Conservation (phyloP, 1,140 invertebrate species). For the Eueides isabella region DNA sequence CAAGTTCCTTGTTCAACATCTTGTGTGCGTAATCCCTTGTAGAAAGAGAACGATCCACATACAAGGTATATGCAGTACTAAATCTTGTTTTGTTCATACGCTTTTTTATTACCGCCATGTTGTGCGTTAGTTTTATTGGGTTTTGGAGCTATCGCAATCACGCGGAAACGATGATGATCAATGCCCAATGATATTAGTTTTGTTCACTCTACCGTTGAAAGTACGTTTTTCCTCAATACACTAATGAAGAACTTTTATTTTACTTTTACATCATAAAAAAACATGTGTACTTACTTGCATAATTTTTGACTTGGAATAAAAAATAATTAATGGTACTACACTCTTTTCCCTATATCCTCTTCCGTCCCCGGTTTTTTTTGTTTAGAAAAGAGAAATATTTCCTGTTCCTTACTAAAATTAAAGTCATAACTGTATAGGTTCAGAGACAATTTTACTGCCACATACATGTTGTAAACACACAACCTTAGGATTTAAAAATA, state of each 20-base stretch:
- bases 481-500: too few species aligned
- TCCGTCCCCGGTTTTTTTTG: too few species aligned
- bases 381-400: too few species aligned
- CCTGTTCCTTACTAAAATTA: too few species aligned
- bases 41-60: conserved; percentile 12
- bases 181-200: conserved; percentile 27
- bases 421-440: too few species aligned
- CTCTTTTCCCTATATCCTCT: too few species aligned
- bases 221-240: not conserved
- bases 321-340: too few species aligned
- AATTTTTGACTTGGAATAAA: too few species aligned
- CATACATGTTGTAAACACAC: too few species aligned
- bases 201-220: not conserved
- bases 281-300: not conserved
- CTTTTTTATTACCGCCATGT: conserved; percentile 27
- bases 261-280: not conserved
- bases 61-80: conserved; percentile 17
- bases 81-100: conserved; percentile 28
- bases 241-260: conserved; percentile 1
- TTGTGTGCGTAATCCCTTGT: not conserved
- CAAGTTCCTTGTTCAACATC: too few species aligned
- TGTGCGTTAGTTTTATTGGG: conserved; percentile 17
- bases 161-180: conserved; percentile 20
- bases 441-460: too few species aligned
- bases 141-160: conserved; percentile 13